A percentile compares a stretch with the other conserved stretches of the same genome.
Conservation (phyloP, 2,888 invertebrate genomes). For the Amiota minor region DNA sequence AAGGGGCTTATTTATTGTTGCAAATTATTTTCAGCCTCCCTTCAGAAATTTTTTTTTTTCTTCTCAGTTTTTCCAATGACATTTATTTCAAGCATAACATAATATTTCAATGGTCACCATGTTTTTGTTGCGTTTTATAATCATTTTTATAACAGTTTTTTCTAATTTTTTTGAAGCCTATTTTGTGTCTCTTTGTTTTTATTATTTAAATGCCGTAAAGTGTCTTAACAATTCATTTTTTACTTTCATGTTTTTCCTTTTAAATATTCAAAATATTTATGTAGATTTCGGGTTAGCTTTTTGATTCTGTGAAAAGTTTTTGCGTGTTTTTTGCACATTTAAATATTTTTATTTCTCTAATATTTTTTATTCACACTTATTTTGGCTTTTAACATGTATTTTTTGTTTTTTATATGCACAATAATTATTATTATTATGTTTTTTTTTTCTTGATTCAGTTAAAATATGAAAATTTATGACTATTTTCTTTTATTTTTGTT, state of each 20-base stretch:
- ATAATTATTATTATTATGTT: background rate
- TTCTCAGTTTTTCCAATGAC: background rate
- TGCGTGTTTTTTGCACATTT: background rate
- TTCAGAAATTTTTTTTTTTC: background rate
- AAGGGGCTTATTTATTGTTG: background rate
- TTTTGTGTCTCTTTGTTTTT: background rate
- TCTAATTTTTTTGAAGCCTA: background rate
- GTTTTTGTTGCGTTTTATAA: background rate
- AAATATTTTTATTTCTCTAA: background rate
- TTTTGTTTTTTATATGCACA: background rate
- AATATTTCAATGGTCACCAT: conserved; percentile 16
- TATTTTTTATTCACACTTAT: background rate
- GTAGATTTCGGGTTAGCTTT: background rate
- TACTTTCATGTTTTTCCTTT: background rate
- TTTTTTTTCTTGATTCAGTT: background rate
- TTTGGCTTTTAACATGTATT: conserved; percentile 11
- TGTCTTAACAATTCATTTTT: background rate
- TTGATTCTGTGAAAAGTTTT: background rate
- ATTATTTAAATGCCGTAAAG: background rate
- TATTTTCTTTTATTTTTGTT: background rate
- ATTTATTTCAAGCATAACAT: conserved; percentile 13
- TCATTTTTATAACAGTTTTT: background rate
- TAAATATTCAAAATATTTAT: background rate
- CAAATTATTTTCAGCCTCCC: conserved; percentile 20
- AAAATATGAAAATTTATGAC: conserved; percentile 19